These are phyloP conservation scores for Ficedula albicollis DNA, from an alignment of 2,797 vertebrate genomes.

Conservation along the genomic window DNA sequence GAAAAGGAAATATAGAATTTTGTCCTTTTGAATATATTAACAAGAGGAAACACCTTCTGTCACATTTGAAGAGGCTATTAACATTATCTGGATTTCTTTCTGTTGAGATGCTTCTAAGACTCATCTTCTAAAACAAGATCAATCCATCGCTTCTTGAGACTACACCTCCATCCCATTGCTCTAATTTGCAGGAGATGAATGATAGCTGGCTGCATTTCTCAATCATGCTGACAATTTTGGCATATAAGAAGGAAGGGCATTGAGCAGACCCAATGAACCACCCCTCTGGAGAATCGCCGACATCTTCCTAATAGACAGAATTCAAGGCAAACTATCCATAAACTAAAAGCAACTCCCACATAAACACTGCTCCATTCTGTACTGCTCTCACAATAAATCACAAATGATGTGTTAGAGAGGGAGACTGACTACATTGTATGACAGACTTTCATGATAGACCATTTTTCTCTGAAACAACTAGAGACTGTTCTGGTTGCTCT, in stretches of 20 bases:
- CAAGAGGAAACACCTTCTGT: not conserved
- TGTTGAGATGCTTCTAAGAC: not conserved
- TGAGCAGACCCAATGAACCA: not conserved
- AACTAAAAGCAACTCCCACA: constrained; percentile 29
- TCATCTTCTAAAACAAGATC: not conserved
- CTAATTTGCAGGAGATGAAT: constrained; percentile 17
- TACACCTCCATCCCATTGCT: not conserved
- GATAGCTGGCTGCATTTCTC: not conserved
- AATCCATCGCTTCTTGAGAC: not conserved
- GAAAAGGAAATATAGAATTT: not conserved
- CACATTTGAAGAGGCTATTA: not conserved
- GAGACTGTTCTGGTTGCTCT: not conserved
- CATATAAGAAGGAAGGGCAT: not conserved
- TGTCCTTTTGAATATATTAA: not conserved
- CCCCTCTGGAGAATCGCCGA: not conserved
- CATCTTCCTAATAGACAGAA: not conserved
- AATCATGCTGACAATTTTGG: not conserved
- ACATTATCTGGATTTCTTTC: not conserved
- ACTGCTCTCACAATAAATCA: not conserved
- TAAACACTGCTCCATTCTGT: not conserved
- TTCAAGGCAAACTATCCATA: constrained; percentile 17
- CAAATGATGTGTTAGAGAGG: not conserved
- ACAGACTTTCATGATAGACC: not conserved
- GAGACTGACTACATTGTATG: not conserved
- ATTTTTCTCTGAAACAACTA: constrained; percentile 18